These are phyloP conservation scores for Apotomis capreana DNA, from an alignment of 2,888 invertebrate species.

Conservation along the genomic window DNA sequence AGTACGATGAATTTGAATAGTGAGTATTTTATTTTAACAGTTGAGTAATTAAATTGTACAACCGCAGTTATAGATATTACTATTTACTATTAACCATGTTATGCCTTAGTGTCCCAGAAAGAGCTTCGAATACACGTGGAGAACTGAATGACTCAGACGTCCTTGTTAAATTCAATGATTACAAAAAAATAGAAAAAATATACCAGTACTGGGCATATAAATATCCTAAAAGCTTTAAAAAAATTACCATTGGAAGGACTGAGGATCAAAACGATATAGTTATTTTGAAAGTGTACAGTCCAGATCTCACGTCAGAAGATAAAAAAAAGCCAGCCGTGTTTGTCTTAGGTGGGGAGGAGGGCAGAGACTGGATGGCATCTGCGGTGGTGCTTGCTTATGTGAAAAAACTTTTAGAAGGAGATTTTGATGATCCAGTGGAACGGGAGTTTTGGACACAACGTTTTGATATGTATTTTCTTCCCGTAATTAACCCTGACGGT, in stretches of 20 bases:
- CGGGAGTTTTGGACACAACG: slow-evolving; percentile 46
- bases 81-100: no score
- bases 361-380: slow-evolving; percentile 68
- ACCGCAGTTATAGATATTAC: no score
- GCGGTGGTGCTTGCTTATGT: slow-evolving; percentile 63
- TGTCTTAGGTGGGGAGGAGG: slow-evolving; percentile 71
- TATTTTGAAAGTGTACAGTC: slow-evolving; percentile 59
- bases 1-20: slow-evolving; percentile 5
- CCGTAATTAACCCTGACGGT: slow-evolving; percentile 76
- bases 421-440: slow-evolving; percentile 35
- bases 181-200: slow-evolving; percentile 4
- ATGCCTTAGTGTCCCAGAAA: neutral
- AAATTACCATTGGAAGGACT: slow-evolving; percentile 61
- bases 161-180: slow-evolving; percentile 4
- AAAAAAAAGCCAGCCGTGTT: slow-evolving; percentile 59
- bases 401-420: slow-evolving; percentile 50
- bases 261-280: slow-evolving; percentile 64
- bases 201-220: slow-evolving; percentile 20
- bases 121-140: neutral
- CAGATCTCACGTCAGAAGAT: slow-evolving; percentile 39
- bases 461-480: slow-evolving; percentile 69
- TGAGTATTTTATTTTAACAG: neutral
- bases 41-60: neutral
- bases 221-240: slow-evolving; percentile 47
- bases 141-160: neutral